A percentile compares a stretch with the other conserved stretches of the same genome.
Conservation (phyloP, 2,113 vertebrate genomes). For the Heterotilapia buettikoferi region DNA sequence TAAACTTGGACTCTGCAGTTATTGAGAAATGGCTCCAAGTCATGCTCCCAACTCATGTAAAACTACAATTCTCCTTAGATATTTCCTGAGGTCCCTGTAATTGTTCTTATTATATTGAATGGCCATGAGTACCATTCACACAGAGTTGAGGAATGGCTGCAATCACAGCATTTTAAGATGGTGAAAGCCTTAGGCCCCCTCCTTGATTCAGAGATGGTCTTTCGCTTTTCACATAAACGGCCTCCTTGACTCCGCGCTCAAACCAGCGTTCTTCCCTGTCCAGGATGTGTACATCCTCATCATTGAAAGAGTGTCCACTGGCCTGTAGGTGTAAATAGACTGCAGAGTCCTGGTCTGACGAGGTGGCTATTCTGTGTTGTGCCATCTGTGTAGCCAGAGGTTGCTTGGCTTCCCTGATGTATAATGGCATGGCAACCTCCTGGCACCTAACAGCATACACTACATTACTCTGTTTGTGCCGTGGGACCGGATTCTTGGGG, state of each 20-base stretch:
- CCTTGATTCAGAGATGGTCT: background rate
- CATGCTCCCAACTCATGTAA: no score
- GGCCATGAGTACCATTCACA: background rate
- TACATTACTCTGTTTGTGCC: background rate
- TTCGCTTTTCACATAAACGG: background rate
- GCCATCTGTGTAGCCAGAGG: background rate
- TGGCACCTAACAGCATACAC: background rate
- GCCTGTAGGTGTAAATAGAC: background rate
- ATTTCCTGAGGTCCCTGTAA: no score
- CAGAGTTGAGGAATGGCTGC: background rate
- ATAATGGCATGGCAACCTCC: background rate
- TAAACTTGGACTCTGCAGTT: no score
- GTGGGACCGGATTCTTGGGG: background rate
- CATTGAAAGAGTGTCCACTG: background rate
- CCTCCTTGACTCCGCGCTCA: background rate
- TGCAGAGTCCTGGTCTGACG: background rate
- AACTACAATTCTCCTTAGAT: no score
- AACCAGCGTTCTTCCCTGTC: background rate
- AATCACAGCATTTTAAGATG: background rate
- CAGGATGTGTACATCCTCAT: background rate
- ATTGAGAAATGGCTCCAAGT: no score
- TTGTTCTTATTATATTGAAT: no score
- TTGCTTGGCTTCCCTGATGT: background rate
- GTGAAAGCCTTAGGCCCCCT: background rate
- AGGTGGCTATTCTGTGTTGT: background rate